Base-by-base conservation (phyloP, 2,113 vertebrate species). In the Leucopternis melanops region DNA sequence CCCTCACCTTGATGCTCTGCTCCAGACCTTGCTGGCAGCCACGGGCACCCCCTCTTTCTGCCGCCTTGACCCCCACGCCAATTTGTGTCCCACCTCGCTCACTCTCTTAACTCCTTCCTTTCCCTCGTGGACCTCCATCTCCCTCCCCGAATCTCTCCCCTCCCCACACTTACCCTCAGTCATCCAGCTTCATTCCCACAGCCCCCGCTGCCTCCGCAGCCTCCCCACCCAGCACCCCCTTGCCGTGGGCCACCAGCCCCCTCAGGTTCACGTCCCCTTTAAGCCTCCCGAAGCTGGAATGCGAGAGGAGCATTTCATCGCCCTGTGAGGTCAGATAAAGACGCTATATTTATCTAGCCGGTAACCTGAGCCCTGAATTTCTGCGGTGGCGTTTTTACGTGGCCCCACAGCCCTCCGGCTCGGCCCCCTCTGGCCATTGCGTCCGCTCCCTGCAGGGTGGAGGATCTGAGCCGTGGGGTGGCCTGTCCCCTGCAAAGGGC, bases 301-400 rank as follows among this genome's bases (percentile, higher is more conserved):
- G 97, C n/a, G 70, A 97, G 97, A 92, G 94, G 97, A 96, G 95
- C 91, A 70, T 92, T 88, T 96, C 87, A 26, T 92, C 54, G 83
- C 97, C 95, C 97, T 80, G 81, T n/a, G 97, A 98, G 98, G 97
- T 98, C 98, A 98, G 98, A 98, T 98, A 98, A 92, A 98, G 98
- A 97, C 97, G 95, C 98, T 98, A 98, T 98, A 98, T 98, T 98
- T 98, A 98, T 98, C 97, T 54, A 95, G 81, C 80, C 8, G 6
- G 98, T 97, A 98, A 98, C 98, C 97, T 87, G 98, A 98, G 98
- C 98, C 58, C 36, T 91, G 90, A 97, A 97, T 98, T 98, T 97
- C 97, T 95, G 85, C 32, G 10, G 59, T 82, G 67, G 47, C 47
- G n/a, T 94, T 92, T 96, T 94, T 89, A 86, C 75, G 31, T 6